These are phyloP conservation scores for Amphipyra berbera DNA, from an alignment of 2,888 invertebrate species.

Conservation along the genomic window DNA sequence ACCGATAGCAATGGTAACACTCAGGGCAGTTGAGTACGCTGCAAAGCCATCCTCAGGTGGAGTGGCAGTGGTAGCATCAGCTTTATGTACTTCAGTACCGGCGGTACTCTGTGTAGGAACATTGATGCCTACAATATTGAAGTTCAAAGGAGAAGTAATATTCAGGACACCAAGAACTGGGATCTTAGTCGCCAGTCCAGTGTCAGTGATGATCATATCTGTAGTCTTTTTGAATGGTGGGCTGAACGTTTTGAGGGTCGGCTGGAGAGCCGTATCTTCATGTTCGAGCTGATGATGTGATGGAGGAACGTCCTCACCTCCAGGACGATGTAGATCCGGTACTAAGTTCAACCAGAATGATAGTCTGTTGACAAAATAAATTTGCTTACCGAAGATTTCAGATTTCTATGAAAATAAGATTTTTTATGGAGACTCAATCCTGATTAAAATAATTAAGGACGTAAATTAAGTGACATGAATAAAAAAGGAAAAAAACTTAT, in stretches of 20 bases:
- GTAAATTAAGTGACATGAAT: background rate
- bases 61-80: conserved; percentile 86
- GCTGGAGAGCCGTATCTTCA: conserved; percentile 91
- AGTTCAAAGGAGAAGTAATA: conserved; percentile 83
- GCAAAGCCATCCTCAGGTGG: conserved; percentile 96
- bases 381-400: conserved; percentile 1
- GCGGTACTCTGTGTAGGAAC: conserved; percentile 77
- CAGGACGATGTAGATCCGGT: conserved; percentile 96
- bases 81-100: conserved; percentile 76
- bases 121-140: conserved; percentile 81
- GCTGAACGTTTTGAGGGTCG: conserved; percentile 89
- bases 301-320: conserved; percentile 95
- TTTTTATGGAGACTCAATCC: no score
- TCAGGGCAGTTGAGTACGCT: conserved; percentile 96
- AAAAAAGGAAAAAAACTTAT: background rate
- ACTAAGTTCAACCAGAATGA: conserved; percentile 98
- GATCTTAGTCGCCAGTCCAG: conserved; percentile 79
- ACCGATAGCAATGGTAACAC: conserved; percentile 98
- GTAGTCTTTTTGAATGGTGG: conserved; percentile 89
- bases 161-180: conserved; percentile 80
- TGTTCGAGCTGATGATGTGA: conserved; percentile 96
- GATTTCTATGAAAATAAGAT: no score
- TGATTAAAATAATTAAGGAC: no score
- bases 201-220: conserved; percentile 83
- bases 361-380: conserved; percentile 87